These are phyloP conservation scores for Conomelus anceps DNA, from an alignment of 2,888 invertebrate species.

Conservation along the genomic window DNA sequence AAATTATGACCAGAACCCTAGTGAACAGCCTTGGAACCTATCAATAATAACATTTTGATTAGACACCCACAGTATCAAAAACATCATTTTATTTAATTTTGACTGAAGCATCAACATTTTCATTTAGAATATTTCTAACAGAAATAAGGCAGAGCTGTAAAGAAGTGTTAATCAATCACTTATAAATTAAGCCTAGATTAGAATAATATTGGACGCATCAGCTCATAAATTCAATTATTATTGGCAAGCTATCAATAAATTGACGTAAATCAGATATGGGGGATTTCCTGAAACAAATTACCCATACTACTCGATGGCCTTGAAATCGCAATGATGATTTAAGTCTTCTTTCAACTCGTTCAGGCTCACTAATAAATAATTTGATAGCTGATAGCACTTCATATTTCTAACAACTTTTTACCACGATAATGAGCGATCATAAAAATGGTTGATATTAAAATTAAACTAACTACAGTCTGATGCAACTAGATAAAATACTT, in stretches of 20 bases:
- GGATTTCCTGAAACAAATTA: neutral
- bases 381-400: neutral
- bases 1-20: too few relatives aligned
- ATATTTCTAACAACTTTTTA: neutral
- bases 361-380: neutral
- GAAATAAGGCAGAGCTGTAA: too few relatives aligned
- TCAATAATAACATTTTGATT: too few relatives aligned
- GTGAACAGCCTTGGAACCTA: too few relatives aligned
- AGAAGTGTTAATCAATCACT: too few relatives aligned
- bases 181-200: too few relatives aligned
- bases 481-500: too few relatives aligned
- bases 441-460: neutral
- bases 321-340: neutral
- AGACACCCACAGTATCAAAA: too few relatives aligned
- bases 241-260: neutral
- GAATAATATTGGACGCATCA: neutral
- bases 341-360: neutral
- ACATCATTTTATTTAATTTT: too few relatives aligned
- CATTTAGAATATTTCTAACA: too few relatives aligned
- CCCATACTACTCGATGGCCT: neutral
- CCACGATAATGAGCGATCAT: neutral
- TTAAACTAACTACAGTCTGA: neutral
- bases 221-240: neutral
- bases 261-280: neutral
- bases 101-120: too few relatives aligned